Conservation (phyloP, 2,113 vertebrate genomes). For the Patagioenas fasciata region DNA sequence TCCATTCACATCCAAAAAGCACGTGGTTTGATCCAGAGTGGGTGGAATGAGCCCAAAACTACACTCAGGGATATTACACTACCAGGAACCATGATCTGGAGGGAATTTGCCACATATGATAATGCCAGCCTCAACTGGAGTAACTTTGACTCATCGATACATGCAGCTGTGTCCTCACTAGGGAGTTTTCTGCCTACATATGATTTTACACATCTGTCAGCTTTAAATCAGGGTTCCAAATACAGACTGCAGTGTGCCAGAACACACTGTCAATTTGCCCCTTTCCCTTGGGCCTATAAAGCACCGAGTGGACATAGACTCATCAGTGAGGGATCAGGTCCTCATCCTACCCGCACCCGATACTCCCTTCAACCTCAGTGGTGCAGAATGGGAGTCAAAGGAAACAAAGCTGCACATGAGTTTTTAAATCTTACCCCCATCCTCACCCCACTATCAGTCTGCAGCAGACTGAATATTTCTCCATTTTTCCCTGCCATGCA, state of each 20-base stretch:
- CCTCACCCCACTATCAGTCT: background rate
- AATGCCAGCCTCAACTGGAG: constrained; percentile 47
- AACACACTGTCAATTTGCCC: background rate
- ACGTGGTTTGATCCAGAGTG: background rate
- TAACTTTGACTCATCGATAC: background rate
- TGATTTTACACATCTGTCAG: constrained; percentile 51
- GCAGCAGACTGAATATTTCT: background rate
- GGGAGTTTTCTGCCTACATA: constrained; percentile 23
- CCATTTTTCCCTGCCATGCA: background rate
- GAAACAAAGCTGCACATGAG: background rate
- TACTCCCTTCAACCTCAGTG: background rate
- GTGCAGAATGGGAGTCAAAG: background rate
- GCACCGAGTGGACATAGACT: constrained; percentile 4
- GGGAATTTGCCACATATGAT: constrained; percentile 28
- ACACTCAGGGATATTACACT: constrained; percentile 1
- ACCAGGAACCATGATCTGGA: background rate
- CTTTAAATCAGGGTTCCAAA: constrained; percentile 59
- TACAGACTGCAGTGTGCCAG: background rate
- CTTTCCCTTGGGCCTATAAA: constrained; percentile 28
- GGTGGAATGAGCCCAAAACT: background rate
- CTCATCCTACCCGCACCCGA: background rate
- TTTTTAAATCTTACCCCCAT: background rate
- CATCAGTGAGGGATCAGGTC: background rate
- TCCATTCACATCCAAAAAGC: constrained; percentile 24
- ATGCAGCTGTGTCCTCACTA: constrained; percentile 39